Evolutionary conservation across 2,888 invertebrate species (phyloP).

Genomic region (Megalurothrips usitatus): DNA sequence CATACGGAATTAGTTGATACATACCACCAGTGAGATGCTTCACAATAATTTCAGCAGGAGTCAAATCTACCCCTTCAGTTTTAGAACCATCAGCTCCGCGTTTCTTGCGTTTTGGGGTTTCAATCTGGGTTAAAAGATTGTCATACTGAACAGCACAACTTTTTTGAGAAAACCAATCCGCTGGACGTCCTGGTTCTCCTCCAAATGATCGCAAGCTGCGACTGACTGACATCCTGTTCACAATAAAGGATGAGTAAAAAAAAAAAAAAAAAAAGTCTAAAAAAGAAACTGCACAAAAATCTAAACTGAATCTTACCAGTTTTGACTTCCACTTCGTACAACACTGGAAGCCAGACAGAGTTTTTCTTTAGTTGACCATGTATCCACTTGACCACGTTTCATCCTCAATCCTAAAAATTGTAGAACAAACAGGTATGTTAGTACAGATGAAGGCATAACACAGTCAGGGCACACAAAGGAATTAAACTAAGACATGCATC

Average conservation of each 20-base stretch:
- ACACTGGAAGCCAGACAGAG: conserved; percentile 83
- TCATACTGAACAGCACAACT: conserved; percentile 88
- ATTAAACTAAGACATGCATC: neutral
- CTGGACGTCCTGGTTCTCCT: conserved; percentile 67
- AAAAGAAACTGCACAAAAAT: neutral
- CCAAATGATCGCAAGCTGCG: conserved; percentile 67
- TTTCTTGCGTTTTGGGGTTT: conserved; percentile 81
- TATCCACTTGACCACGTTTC: conserved; percentile 53
- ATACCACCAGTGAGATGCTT: conserved; percentile 61
- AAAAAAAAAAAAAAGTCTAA: conserved; percentile 12
- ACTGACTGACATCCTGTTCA: conserved; percentile 73
- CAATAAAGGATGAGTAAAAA: neutral
- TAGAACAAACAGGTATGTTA: neutral
- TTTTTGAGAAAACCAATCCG: conserved; percentile 87
- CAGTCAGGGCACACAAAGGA: neutral
- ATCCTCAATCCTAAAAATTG: neutral
- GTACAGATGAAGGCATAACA: neutral
- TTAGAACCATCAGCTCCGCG: conserved; percentile 55
- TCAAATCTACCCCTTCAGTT: conserved; percentile 54
- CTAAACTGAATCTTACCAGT: conserved; percentile 52
- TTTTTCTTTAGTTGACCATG: conserved; percentile 81
- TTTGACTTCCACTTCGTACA: conserved; percentile 78
- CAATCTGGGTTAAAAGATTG: conserved; percentile 71
- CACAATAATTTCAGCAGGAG: conserved; percentile 74
- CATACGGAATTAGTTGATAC: neutral